Evolutionary conservation across 2,797 vertebrate species (phyloP).

Genomic region (Melopsittacus undulatus): DNA sequence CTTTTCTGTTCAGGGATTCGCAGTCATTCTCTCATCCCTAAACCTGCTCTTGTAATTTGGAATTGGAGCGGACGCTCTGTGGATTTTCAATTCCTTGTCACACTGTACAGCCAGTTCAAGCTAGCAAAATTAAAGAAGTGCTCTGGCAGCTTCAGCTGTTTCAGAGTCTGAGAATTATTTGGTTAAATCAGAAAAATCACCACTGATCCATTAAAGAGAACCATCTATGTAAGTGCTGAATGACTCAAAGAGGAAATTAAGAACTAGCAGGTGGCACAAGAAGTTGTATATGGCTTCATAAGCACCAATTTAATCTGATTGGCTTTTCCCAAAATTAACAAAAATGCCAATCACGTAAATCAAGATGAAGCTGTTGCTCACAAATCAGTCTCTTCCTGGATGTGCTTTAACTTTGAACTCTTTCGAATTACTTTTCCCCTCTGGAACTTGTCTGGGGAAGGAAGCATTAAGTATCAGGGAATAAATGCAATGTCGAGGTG

Average conservation of each 20-base stretch:
- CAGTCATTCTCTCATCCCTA: neutral
- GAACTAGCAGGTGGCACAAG: slow-evolving; percentile 29
- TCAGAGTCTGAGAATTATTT: neutral
- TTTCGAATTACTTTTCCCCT: neutral
- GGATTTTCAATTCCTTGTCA: neutral
- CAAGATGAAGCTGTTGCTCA: neutral
- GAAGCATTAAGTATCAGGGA: neutral
- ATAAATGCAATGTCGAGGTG: neutral
- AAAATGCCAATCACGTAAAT: slow-evolving; percentile 10
- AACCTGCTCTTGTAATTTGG: slow-evolving; percentile 2
- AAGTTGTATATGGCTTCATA: neutral
- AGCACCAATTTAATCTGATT: slow-evolving; percentile 1
- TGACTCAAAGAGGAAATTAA: slow-evolving; percentile 22
- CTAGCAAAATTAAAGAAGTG: neutral
- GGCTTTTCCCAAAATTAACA: neutral
- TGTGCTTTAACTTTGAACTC: neutral
- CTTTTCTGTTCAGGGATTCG: slow-evolving; percentile 31
- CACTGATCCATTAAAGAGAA: neutral
- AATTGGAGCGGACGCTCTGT: neutral
- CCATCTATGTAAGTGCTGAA: neutral
- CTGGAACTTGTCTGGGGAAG: neutral
- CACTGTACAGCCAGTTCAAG: neutral
- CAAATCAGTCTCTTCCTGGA: neutral
- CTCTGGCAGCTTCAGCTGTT: neutral
- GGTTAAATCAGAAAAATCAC: slow-evolving; percentile 37